These are phyloP conservation scores for Sicus ferrugineus DNA, from an alignment of 2,888 invertebrate species.

Conservation along the genomic window DNA sequence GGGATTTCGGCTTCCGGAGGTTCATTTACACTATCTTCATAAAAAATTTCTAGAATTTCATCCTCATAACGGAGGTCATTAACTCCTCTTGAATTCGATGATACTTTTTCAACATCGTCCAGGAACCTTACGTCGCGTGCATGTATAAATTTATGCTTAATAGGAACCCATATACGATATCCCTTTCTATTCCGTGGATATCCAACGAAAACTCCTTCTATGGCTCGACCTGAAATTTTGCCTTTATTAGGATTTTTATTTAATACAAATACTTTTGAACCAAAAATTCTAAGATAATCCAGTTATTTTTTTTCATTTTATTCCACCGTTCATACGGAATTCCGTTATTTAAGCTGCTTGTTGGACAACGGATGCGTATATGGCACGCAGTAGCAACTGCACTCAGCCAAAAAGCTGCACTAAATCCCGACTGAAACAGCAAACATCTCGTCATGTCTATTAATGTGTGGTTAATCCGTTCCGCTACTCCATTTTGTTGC, in stretches of 20 bases:
- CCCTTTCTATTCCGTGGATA: conserved; percentile 35
- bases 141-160: conserved; percentile 16
- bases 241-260: conserved; percentile 32
- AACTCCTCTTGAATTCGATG: background rate
- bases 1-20: background rate
- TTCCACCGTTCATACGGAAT: background rate
- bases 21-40: background rate
- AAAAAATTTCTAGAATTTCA: background rate
- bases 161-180: conserved; percentile 33
- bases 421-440: background rate
- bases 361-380: background rate
- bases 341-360: background rate
- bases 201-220: conserved; percentile 37
- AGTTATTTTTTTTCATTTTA: conserved; percentile 46
- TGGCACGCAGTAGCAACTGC: conserved; percentile 4
- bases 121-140: conserved; percentile 33
- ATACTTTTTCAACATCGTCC: conserved; percentile 4
- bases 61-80: conserved; percentile 14
- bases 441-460: conserved; percentile 3
- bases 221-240: conserved; percentile 29
- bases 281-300: conserved; percentile 56
- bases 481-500: conserved; percentile 49
- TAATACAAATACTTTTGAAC: conserved; percentile 49
- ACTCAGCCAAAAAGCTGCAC: background rate
- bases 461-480: conserved; percentile 38